Conservation (phyloP, 2,113 vertebrate genomes). For the Jaculus jaculus region DNA sequence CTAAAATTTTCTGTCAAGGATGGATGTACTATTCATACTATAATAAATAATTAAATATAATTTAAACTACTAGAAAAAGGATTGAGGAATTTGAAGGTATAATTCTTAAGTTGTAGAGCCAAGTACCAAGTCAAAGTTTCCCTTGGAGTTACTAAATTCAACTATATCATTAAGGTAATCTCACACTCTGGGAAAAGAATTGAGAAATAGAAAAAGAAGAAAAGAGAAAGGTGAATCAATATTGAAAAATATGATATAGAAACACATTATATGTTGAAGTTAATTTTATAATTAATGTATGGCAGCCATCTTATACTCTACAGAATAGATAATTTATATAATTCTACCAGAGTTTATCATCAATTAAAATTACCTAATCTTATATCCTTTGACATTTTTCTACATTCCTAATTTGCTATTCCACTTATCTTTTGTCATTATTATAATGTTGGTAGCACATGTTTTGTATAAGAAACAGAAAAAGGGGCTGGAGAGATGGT, state of each 20-base stretch:
- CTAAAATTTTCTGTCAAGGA: neutral
- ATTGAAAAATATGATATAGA: neutral
- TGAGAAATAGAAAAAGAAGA: neutral
- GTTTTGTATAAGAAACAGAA: neutral
- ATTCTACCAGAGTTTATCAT: neutral
- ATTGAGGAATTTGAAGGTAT: neutral
- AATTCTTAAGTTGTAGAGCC: neutral
- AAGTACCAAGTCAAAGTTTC: neutral
- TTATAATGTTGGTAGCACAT: constrained; percentile 13
- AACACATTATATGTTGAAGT: neutral
- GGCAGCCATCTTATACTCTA: neutral
- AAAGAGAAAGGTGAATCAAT: neutral
- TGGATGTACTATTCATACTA: neutral
- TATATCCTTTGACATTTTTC: neutral
- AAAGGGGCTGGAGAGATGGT: no score
- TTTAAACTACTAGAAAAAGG: neutral
- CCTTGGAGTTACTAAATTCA: neutral
- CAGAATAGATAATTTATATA: neutral
- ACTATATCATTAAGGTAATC: neutral
- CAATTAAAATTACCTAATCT: neutral
- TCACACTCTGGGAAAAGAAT: neutral
- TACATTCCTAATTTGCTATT: neutral
- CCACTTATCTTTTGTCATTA: neutral
- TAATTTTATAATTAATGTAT: neutral
- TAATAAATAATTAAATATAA: neutral